These are phyloP conservation scores for Limnephilus marmoratus DNA, from an alignment of 2,888 invertebrate genomes.

Conservation along the genomic window DNA sequence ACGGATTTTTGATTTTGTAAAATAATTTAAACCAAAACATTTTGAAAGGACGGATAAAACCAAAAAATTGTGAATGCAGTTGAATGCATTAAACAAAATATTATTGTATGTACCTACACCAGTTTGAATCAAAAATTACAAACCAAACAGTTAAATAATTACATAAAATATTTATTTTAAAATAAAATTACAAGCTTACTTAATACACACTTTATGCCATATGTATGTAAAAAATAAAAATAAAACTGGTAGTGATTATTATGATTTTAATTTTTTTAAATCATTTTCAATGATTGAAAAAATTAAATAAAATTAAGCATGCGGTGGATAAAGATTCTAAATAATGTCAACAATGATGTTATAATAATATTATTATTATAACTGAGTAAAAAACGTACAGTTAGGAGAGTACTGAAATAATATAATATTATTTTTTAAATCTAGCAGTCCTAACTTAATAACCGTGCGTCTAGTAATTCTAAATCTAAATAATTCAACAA, in stretches of 20 bases:
- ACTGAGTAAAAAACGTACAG: not conserved
- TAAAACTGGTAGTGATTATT: not conserved
- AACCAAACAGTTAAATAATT: not conserved
- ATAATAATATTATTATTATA: not conserved
- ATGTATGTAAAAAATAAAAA: not conserved
- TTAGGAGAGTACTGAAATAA: conserved; percentile 40
- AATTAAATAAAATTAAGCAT: not conserved
- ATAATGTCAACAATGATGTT: not conserved
- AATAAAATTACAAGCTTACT: not conserved
- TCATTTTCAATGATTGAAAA: not conserved
- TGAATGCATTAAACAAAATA: not conserved
- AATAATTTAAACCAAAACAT: not conserved
- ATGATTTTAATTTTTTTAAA: not conserved
- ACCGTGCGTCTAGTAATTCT: not conserved
- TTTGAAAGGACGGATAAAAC: not conserved
- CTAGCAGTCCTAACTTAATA: conserved; percentile 30
- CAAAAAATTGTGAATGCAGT: not conserved
- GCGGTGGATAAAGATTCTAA: conserved; percentile 7
- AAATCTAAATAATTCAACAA: not conserved
- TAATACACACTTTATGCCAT: not conserved
- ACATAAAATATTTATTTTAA: not conserved
- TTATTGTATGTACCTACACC: not conserved
- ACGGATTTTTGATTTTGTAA: not conserved
- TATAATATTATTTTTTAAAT: not conserved
- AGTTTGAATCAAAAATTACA: not conserved